Evolutionary conservation across 1,140 invertebrate species (phyloP), one percentile per base, ranked within the genome.

Genomic region (Drosophila saltans): DNA sequence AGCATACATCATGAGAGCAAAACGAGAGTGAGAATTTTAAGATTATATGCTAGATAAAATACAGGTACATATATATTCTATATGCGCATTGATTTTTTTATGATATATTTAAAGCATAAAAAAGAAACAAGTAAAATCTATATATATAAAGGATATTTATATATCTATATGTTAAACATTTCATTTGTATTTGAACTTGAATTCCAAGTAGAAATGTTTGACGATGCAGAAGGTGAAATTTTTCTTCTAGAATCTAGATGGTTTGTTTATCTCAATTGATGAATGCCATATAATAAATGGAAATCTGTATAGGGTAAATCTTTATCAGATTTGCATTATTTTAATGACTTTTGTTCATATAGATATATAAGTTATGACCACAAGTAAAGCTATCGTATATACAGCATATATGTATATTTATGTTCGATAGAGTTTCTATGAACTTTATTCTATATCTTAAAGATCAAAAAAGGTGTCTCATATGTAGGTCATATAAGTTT

Each of bases 141-240:
- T 65, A 40, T 48, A 26, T 33, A 71, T 28, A 26, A 57, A 57
- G 11, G 7, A 60, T 68, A 24, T 43, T 59, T 65, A 63, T 16
- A 6, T 74, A 61, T 48, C 67, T 63, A 78, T 30, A 55, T 45
- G 66, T 72, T 64, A 60, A 55, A 24, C 21, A 26, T 57, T 40
- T 36, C 75, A 62, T 39, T 82, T 80, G 80, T 66, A 59, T 88
- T 89, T 86, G 84, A 86, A 86, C 83, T 86, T 86, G 83, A 86
- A 82, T 85, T 79, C 60, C 66, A 69, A 72, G 41, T 52, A 57
- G 48, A 88, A 60, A 80, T 66, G 72, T 81, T 64, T 81, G 75
- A 81, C 62, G 71, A 7, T 7, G 57, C 48, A 72, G 8, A 81
- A 78, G 81, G 63, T 85, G 81, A 85, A 66, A 64, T 65, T 8